phyloP scores from a whole-genome alignment of 2,888 invertebrate genomes.

The Apomyelois bistriatella region DNA sequence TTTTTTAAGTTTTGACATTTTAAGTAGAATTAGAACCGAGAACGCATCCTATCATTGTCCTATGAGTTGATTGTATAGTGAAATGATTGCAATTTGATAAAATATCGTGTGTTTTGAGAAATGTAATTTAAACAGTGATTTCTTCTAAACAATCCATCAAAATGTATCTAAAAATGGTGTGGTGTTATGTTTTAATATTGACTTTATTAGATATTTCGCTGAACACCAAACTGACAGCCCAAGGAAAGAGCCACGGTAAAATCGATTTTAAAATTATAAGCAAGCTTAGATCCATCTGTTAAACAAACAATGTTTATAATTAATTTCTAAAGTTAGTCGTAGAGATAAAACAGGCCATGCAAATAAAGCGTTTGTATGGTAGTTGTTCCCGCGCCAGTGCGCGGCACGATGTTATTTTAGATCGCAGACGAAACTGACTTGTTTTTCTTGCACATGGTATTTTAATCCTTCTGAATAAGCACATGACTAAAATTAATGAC shows the following conservation, averaged over 20 bases:
- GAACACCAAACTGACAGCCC: slow-evolving; percentile 84
- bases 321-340: not conserved
- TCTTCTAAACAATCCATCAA: slow-evolving; percentile 42
- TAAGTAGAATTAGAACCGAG: slow-evolving; percentile 15
- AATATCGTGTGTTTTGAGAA: slow-evolving; percentile 49
- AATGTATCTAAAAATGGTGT: slow-evolving; percentile 80
- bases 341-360: slow-evolving; percentile 28
- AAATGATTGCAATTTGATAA: slow-evolving; percentile 24
- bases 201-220: slow-evolving; percentile 83
- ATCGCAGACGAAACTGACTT: slow-evolving; percentile 46
- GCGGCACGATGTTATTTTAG: slow-evolving; percentile 54
- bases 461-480: slow-evolving; percentile 28
- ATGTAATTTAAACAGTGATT: slow-evolving; percentile 61
- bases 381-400: slow-evolving; percentile 20
- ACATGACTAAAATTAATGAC: not conserved
- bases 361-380: slow-evolving; percentile 37
- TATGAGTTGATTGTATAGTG: slow-evolving; percentile 29
- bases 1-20: no score
- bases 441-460: slow-evolving; percentile 44
- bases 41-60: slow-evolving; percentile 35
- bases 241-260: slow-evolving; percentile 88
- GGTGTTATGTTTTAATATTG: slow-evolving; percentile 84
- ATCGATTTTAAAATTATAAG: slow-evolving; percentile 50
- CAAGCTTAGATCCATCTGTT: not conserved
- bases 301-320: not conserved